Percentiles rank a stretch among this genome's conserved stretches.
Conservation (phyloP, 1,140 invertebrate species). For the Drosophila equinoxialis region DNA sequence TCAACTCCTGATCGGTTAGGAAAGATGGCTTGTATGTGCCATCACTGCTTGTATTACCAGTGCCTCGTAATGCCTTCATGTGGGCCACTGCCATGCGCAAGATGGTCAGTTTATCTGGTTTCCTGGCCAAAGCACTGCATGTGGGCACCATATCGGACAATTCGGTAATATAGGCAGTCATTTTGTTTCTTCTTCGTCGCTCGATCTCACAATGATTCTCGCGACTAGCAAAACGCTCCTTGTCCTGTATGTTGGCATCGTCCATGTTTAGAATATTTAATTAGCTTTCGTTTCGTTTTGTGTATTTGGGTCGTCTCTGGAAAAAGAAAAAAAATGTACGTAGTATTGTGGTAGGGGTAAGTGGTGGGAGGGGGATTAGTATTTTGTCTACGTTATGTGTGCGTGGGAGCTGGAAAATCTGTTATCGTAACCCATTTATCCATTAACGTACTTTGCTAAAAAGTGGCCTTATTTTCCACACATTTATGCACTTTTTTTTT, state of each 20-base stretch:
- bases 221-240: constrained; percentile 96
- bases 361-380: constrained; percentile 58
- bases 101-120: constrained; percentile 99
- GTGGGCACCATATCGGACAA: constrained; percentile 99
- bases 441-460: constrained; percentile 11
- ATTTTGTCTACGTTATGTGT: constrained; percentile 71
- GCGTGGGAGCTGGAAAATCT: constrained; percentile 21
- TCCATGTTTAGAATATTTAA: constrained; percentile 87
- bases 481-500: constrained; percentile 16
- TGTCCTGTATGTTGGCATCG: constrained; percentile 96
- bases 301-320: constrained; percentile 74
- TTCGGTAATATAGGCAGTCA: constrained; percentile 99
- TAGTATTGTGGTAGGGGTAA: constrained; percentile 21
- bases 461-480: constrained; percentile 12
- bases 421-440: constrained; percentile 4
- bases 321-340: constrained; percentile 40
- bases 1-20: constrained; percentile 99
- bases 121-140: constrained; percentile 97
- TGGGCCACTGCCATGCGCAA: constrained; percentile 99
- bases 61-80: constrained; percentile 95
- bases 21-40: constrained; percentile 99
- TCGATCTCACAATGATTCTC: constrained; percentile 99
- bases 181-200: constrained; percentile 98
- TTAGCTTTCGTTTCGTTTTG: constrained; percentile 50
- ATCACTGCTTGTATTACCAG: constrained; percentile 96